These are phyloP conservation scores for Pyrocephalus nanus DNA, from an alignment of 2,797 vertebrate species.

Conservation along the genomic window DNA sequence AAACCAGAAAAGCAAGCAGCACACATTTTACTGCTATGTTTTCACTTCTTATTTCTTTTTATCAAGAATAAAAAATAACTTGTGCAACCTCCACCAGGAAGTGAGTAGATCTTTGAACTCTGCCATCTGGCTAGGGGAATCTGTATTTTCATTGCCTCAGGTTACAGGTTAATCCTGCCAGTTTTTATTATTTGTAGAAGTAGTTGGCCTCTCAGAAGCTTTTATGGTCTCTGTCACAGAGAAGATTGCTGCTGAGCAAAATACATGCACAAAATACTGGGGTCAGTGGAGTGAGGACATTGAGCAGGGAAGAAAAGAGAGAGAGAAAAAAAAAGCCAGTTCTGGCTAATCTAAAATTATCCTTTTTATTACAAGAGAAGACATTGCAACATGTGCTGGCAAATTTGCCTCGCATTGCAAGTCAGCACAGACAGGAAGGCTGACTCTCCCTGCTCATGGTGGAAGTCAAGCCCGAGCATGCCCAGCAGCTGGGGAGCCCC, in stretches of 20 bases:
- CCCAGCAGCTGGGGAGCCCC: slow-evolving; percentile 66
- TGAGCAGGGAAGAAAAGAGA: background rate
- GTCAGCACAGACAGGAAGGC: slow-evolving; percentile 24
- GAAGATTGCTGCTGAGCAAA: slow-evolving; percentile 34
- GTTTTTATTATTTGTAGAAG: slow-evolving; percentile 69
- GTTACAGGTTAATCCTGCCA: slow-evolving; percentile 74
- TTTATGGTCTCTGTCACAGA: slow-evolving; percentile 46
- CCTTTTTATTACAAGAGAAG: slow-evolving; percentile 40
- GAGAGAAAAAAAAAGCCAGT: background rate
- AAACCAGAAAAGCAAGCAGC: slow-evolving; percentile 63
- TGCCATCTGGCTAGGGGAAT: slow-evolving; percentile 71
- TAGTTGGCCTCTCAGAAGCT: slow-evolving; percentile 26
- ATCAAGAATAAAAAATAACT: slow-evolving; percentile 75
- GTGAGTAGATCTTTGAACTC: slow-evolving; percentile 73
- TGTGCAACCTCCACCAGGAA: slow-evolving; percentile 64
- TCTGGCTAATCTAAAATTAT: slow-evolving; percentile 65
- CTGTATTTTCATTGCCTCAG: slow-evolving; percentile 58
- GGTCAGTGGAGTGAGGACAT: background rate
- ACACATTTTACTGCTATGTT: slow-evolving; percentile 61
- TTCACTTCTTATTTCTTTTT: slow-evolving; percentile 74
- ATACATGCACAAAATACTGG: background rate
- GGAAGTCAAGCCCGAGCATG: slow-evolving; percentile 62
- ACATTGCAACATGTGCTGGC: slow-evolving; percentile 14
- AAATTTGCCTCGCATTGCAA: background rate
- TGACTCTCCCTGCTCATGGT: background rate